Evolutionary conservation across 1,140 invertebrate genomes (phyloP).

Genomic region (Plectrocnemia conspersa): DNA sequence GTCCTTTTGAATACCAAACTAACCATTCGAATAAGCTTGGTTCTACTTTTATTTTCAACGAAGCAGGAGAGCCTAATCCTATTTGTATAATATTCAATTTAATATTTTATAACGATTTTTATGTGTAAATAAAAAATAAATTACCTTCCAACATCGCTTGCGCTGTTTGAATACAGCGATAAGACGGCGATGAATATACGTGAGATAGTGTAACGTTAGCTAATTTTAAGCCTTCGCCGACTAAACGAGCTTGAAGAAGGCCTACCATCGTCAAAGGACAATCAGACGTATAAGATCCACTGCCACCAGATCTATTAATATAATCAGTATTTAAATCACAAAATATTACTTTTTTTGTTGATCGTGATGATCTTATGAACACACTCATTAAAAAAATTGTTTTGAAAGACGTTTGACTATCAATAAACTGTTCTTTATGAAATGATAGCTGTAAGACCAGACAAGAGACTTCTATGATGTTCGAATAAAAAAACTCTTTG

Average conservation of each 20-base stretch:
- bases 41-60: conserved; percentile 68
- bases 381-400: background rate
- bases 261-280: conserved; percentile 83
- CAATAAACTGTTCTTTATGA: no score
- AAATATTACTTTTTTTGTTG: background rate
- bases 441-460: no score
- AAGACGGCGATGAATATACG: conserved; percentile 79
- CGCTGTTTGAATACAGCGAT: conserved; percentile 88
- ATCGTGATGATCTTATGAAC: background rate
- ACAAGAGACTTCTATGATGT: no score
- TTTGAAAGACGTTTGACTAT: background rate
- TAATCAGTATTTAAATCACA: background rate
- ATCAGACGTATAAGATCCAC: conserved; percentile 57
- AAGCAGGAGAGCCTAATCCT: conserved; percentile 48
- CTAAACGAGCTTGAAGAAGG: conserved; percentile 63
- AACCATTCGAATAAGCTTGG: conserved; percentile 90
- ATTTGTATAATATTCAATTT: no score
- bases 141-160: conserved; percentile 61
- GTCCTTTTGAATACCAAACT: conserved; percentile 77
- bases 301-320: conserved; percentile 40
- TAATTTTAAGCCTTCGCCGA: conserved; percentile 72
- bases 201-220: conserved; percentile 63
- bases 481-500: no score
- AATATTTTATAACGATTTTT: background rate
- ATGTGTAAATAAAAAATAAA: conserved; percentile 7